Evolutionary conservation across 1,140 invertebrate genomes (phyloP).

Genomic region (Colletes gigas): DNA sequence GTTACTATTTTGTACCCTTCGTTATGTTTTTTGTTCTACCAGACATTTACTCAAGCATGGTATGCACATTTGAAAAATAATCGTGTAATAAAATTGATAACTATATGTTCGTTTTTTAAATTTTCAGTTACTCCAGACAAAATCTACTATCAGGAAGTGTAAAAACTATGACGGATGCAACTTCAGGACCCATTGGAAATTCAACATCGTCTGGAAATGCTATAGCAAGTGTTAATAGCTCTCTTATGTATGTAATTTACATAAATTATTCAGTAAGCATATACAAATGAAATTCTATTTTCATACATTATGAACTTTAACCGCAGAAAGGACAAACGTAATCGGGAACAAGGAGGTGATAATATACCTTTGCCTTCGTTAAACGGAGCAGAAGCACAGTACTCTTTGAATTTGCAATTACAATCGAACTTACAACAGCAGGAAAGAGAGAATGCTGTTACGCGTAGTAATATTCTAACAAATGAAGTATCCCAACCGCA

Average conservation of each 20-base stretch:
- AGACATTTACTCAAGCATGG: conserved; percentile 18
- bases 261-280: conserved; percentile 13
- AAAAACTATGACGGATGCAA: conserved; percentile 84
- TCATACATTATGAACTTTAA: conserved; percentile 20
- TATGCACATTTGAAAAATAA: conserved; percentile 21
- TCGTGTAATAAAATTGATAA: neutral
- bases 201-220: conserved; percentile 62
- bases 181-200: conserved; percentile 55
- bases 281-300: neutral
- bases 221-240: conserved; percentile 57
- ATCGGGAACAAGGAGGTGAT: conserved; percentile 71
- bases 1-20: neutral
- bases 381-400: conserved; percentile 65
- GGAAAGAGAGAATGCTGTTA: conserved; percentile 65
- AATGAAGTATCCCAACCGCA: conserved; percentile 68
- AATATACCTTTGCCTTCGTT: conserved; percentile 65
- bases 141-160: conserved; percentile 88
- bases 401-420: conserved; percentile 71
- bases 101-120: conserved; percentile 6
- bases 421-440: conserved; percentile 69
- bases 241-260: conserved; percentile 64
- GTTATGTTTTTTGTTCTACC: conserved; percentile 5
- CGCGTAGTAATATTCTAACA: conserved; percentile 68
- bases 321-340: conserved; percentile 73
- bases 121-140: conserved; percentile 90